Evolutionary conservation across 2,797 vertebrate genomes (phyloP).

Genomic region (Chromis chromis): DNA sequence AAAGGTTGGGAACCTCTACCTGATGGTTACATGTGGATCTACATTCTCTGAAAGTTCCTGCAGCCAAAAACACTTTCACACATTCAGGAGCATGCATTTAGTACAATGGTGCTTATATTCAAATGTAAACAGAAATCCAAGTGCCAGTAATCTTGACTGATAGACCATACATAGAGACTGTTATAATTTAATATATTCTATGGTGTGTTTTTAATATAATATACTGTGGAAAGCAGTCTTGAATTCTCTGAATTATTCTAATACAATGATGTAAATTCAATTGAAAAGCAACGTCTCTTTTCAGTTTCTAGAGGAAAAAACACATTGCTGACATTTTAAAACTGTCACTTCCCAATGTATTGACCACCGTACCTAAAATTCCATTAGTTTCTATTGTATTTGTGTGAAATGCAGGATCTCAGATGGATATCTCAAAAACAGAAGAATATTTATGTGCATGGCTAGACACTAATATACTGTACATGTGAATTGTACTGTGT

Average conservation of each 20-base stretch:
- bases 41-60: not conserved
- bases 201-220: constrained; percentile 15
- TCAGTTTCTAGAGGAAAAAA: not conserved
- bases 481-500: not conserved
- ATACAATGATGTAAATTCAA: not conserved
- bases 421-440: not conserved
- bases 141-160: not conserved
- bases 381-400: not conserved
- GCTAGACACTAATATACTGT: not conserved
- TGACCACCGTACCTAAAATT: not conserved
- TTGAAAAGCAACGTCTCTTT: not conserved
- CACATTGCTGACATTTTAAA: not conserved
- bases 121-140: not conserved
- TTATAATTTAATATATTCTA: not conserved
- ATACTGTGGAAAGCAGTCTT: not conserved
- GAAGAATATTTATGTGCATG: not conserved
- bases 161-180: not conserved
- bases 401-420: not conserved
- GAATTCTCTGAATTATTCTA: constrained; percentile 10
- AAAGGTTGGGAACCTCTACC: not conserved
- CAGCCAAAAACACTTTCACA: not conserved
- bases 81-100: not conserved
- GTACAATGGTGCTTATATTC: not conserved
- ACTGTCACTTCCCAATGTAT: not conserved
- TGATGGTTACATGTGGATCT: no score